These are phyloP conservation scores for Corythoichthys intestinalis DNA, from an alignment of 2,113 vertebrate species.

Conservation along the genomic window DNA sequence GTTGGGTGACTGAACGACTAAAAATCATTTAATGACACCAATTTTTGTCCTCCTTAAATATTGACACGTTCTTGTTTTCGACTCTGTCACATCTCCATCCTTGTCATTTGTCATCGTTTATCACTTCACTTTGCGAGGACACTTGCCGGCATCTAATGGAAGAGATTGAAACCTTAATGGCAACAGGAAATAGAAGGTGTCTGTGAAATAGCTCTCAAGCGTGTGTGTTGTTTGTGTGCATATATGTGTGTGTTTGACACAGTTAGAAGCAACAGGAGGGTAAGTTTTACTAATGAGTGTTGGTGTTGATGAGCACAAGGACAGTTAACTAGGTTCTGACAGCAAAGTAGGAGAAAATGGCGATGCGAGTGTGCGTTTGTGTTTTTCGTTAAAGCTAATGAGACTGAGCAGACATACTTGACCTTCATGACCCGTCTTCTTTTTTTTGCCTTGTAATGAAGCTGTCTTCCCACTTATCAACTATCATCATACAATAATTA, in stretches of 20 bases:
- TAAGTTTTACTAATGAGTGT: slow-evolving; percentile 27
- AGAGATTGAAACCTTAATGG: no score
- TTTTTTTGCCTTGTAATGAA: background rate
- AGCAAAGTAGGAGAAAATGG: background rate
- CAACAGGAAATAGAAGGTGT: no score
- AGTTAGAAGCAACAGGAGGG: background rate
- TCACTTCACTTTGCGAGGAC: no score
- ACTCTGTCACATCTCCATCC: no score
- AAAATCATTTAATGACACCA: no score
- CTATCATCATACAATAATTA: background rate
- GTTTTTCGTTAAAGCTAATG: background rate
- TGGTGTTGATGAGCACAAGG: background rate
- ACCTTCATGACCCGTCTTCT: background rate
- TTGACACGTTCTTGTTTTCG: no score
- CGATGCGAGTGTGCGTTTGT: no score
- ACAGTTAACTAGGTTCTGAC: background rate
- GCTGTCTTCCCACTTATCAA: background rate
- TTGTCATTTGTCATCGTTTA: no score
- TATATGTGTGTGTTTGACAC: background rate
- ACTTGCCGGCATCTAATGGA: no score
- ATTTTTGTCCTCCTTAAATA: no score
- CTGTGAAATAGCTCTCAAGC: no score
- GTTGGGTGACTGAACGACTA: no score
- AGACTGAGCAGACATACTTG: background rate
- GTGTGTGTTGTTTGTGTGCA: slow-evolving; percentile 10